A percentile compares a stretch with the other conserved stretches of the same genome.
Evolutionary conservation across 2,113 vertebrate genomes (phyloP).

Genomic region (Hydropotes inermis): DNA sequence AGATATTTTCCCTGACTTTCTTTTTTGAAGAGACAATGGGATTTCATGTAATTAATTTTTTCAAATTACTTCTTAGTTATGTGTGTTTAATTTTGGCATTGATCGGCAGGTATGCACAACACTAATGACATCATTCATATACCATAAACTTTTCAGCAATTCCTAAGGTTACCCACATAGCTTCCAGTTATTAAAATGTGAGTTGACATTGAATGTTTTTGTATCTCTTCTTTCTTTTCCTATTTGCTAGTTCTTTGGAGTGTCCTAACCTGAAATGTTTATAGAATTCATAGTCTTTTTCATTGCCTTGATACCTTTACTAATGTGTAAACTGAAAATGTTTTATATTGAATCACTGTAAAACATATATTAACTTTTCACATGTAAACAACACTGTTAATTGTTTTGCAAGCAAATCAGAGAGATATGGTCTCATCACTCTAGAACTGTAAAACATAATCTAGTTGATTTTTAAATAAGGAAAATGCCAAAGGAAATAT

Average conservation of each 20-base stretch:
- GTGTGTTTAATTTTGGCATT: conserved; percentile 22
- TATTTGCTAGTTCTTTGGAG: background rate
- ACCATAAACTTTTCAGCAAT: background rate
- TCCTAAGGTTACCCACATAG: background rate
- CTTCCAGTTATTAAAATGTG: background rate
- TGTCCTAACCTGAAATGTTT: background rate
- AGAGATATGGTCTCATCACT: background rate
- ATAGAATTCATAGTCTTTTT: conserved; percentile 13
- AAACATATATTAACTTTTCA: background rate
- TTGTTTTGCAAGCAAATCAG: background rate
- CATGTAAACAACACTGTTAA: conserved; percentile 8
- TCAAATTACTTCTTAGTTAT: background rate
- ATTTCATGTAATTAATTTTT: background rate
- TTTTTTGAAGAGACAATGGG: background rate
- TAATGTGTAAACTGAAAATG: background rate
- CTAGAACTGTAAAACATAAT: background rate
- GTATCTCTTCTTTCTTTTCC: background rate
- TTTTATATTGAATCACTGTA: background rate
- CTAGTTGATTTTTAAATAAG: background rate
- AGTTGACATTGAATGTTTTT: background rate
- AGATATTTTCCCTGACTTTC: background rate
- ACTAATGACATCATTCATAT: background rate
- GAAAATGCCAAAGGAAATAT: background rate
- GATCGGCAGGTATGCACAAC: background rate
- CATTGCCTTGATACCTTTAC: background rate